A percentile compares a stretch with the other conserved stretches of the same genome.
Evolutionary conservation across 2,113 vertebrate species (phyloP).

Genomic region (Mesocricetus auratus): DNA sequence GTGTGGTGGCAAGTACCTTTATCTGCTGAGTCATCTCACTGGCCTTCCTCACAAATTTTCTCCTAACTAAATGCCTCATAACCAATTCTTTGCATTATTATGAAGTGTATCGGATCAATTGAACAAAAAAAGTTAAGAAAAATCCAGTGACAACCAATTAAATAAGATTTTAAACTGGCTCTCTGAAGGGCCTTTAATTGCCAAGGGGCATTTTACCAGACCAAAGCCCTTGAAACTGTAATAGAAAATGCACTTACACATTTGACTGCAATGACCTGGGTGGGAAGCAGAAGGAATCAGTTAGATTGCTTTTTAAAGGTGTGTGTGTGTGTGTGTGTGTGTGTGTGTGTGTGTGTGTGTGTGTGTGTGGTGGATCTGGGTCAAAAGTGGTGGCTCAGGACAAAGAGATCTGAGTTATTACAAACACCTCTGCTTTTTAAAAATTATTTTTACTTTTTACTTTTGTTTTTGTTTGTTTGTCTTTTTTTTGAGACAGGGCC

Average conservation of each 20-base stretch:
- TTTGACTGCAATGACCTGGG: not conserved
- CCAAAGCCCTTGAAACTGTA: not conserved
- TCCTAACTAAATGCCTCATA: not conserved
- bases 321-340: not conserved
- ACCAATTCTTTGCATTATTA: not conserved
- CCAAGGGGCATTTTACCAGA: not conserved
- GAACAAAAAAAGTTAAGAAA: not conserved
- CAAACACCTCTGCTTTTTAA: slow-evolving; percentile 19
- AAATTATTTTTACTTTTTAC: too few relatives aligned
- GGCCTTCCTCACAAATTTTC: not conserved
- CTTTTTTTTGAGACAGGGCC: not conserved
- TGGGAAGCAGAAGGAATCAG: not conserved
- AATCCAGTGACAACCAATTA: not conserved
- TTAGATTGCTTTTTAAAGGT: slow-evolving; percentile 11
- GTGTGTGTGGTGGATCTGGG: not conserved
- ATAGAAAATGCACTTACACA: not conserved
- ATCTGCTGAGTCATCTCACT: not conserved
- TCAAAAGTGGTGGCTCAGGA: not conserved
- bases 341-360: not conserved
- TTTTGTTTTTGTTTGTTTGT: not conserved
- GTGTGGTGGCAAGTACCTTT: not conserved
- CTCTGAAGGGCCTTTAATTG: slow-evolving; percentile 22
- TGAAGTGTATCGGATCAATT: not conserved
- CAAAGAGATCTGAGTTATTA: not conserved
- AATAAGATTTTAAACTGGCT: not conserved